Conservation (phyloP, 2,888 invertebrate species). For the Coelopa pilipes region DNA sequence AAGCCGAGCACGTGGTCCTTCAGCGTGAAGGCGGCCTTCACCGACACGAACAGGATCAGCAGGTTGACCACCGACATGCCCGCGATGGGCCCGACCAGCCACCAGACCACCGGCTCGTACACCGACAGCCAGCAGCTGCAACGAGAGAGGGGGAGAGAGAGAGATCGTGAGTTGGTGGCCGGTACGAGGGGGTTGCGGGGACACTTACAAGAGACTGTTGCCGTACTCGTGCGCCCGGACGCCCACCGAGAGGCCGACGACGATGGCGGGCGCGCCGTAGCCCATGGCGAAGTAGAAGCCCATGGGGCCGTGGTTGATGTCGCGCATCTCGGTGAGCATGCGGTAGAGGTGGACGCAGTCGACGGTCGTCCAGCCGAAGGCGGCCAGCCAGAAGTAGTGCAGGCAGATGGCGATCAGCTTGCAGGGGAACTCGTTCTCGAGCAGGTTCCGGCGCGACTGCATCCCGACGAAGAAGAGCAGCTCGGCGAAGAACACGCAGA, state of each 20-base stretch:
- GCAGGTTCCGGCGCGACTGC: constrained; percentile 82
- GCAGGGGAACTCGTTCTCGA: constrained; percentile 88
- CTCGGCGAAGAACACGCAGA: constrained; percentile 88
- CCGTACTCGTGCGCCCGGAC: constrained; percentile 95
- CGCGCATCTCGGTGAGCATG: constrained; percentile 93
- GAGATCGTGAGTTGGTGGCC: neutral
- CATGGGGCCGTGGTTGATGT: constrained; percentile 96
- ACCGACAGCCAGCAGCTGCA: constrained; percentile 94
- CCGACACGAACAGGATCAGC: constrained; percentile 83
- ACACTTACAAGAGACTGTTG: constrained; percentile 89
- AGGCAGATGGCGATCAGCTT: constrained; percentile 89
- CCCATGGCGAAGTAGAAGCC: constrained; percentile 91
- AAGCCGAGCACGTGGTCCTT: constrained; percentile 91
- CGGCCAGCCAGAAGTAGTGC: constrained; percentile 92
- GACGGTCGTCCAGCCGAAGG: constrained; percentile 91
- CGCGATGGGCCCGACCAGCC: constrained; percentile 90
- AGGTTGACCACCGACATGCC: constrained; percentile 82
- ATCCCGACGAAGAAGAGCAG: constrained; percentile 87
- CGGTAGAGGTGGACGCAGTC: constrained; percentile 93
- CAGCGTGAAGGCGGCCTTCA: constrained; percentile 89
- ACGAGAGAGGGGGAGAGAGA: constrained; percentile 25
- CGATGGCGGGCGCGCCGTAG: constrained; percentile 91
- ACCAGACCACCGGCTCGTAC: constrained; percentile 94
- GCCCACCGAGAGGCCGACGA: constrained; percentile 72
- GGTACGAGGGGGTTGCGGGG: neutral